A percentile compares a stretch with the other conserved stretches of the same genome.
Conservation (phyloP, 1,140 invertebrate species). For the Hycleus phaleratus region DNA sequence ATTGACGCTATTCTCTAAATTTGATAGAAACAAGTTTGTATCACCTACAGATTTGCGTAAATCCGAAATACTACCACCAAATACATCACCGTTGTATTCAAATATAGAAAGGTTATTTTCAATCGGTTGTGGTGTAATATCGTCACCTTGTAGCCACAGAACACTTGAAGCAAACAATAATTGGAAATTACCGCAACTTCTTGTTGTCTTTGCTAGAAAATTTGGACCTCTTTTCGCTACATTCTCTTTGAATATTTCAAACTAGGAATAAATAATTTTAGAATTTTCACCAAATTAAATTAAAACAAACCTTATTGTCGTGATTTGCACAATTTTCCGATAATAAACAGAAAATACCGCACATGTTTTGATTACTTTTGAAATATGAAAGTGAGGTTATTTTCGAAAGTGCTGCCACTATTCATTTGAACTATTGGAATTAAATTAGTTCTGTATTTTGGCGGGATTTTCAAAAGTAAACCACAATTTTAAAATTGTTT, state of each 20-base stretch:
- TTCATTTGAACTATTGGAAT: too few relatives aligned
- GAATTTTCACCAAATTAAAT: neutral
- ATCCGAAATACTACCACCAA: conserved; percentile 42
- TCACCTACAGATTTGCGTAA: conserved; percentile 36
- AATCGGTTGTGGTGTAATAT: conserved; percentile 51
- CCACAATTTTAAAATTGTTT: conserved; percentile 24
- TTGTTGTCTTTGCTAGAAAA: conserved; percentile 27
- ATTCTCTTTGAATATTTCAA: conserved; percentile 36
- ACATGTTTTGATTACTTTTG: conserved; percentile 31
- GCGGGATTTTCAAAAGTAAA: neutral
- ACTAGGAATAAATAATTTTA: conserved; percentile 34
- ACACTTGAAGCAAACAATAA: conserved; percentile 57
- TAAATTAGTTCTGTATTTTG: too few relatives aligned
- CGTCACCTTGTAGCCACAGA: conserved; percentile 62
- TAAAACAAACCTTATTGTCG: conserved; percentile 9
- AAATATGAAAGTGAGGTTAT: neutral
- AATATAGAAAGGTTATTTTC: conserved; percentile 51
- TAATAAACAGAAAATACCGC: conserved; percentile 41
- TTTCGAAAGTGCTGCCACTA: neutral
- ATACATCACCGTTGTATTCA: conserved; percentile 80
- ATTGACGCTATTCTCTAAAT: conserved; percentile 36
- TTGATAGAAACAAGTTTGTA: conserved; percentile 39
- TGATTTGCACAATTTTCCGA: conserved; percentile 11
- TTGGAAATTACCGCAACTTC: conserved; percentile 48
- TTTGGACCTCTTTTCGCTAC: conserved; percentile 47